Conservation (phyloP, 2,113 vertebrate species). For the Rhinoderma darwinii region DNA sequence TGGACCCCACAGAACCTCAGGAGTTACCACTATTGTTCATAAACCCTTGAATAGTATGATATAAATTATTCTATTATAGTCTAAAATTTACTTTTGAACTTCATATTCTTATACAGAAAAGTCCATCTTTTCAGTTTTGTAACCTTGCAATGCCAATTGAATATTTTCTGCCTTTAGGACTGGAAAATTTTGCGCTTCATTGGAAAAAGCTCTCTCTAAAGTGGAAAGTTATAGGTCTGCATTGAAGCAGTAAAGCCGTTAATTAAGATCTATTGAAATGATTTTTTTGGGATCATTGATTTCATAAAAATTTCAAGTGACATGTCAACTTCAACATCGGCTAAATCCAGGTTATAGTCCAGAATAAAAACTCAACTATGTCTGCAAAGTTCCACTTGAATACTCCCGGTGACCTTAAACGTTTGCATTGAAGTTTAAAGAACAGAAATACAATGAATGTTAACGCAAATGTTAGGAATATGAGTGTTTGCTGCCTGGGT, state of each 20-base stretch:
- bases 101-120: background rate
- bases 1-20: background rate
- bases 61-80: background rate
- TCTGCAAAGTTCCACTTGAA: conserved; percentile 23
- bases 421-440: conserved; percentile 5
- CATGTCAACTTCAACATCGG: conserved; percentile 25
- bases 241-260: conserved; percentile 55
- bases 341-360: background rate
- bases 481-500: background rate
- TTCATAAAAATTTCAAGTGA: conserved; percentile 48
- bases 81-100: background rate
- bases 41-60: background rate
- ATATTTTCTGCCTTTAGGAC: background rate
- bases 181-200: conserved; percentile 35
- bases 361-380: conserved; percentile 13
- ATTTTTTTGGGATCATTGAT: conserved; percentile 54
- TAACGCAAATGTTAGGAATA: background rate
- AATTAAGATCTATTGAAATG: conserved; percentile 58
- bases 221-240: conserved; percentile 46
- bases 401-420: conserved; percentile 32
- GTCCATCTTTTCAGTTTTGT: background rate
- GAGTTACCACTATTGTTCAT: background rate
- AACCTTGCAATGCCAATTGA: background rate
- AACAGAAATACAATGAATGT: conserved; percentile 14
- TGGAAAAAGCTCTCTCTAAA: conserved; percentile 38